Percentiles rank a stretch among this genome's conserved stretches.
phyloP scores from a whole-genome alignment of 2,888 invertebrate species.

The Maniola hyperantus region DNA sequence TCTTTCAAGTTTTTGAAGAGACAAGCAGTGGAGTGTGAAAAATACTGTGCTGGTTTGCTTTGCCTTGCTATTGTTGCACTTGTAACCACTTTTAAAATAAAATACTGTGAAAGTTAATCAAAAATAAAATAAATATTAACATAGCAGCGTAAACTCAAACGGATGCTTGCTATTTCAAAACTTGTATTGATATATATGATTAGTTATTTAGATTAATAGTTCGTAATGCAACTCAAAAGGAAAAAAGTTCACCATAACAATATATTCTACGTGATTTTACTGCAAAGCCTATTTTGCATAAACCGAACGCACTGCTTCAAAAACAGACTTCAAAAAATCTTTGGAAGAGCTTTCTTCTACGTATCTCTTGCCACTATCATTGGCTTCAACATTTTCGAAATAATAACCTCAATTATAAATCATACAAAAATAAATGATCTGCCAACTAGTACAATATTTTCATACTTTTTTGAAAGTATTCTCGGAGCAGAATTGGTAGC shows the following conservation, averaged over 20 bases:
- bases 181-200: neutral
- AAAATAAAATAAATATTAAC: neutral
- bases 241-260: neutral
- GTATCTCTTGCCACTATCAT: conserved; percentile 34
- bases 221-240: neutral
- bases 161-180: neutral
- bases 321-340: conserved; percentile 36
- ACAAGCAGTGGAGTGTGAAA: conserved; percentile 10
- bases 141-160: too few species aligned
- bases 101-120: too few species aligned
- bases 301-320: conserved; percentile 55
- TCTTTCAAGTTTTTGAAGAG: neutral
- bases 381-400: conserved; percentile 41
- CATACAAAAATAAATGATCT: neutral
- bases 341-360: conserved; percentile 49
- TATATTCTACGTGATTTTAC: conserved; percentile 41
- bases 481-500: conserved; percentile 45
- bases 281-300: conserved; percentile 57
- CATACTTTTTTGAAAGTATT: conserved; percentile 44
- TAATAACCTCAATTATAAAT: conserved; percentile 34
- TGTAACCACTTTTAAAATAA: too few species aligned
- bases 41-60: neutral
- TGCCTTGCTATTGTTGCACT: too few species aligned
- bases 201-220: neutral
- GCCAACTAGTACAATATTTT: neutral